These are phyloP conservation scores for Catagonus wagneri DNA, from an alignment of 2,113 vertebrate genomes.

Conservation along the genomic window DNA sequence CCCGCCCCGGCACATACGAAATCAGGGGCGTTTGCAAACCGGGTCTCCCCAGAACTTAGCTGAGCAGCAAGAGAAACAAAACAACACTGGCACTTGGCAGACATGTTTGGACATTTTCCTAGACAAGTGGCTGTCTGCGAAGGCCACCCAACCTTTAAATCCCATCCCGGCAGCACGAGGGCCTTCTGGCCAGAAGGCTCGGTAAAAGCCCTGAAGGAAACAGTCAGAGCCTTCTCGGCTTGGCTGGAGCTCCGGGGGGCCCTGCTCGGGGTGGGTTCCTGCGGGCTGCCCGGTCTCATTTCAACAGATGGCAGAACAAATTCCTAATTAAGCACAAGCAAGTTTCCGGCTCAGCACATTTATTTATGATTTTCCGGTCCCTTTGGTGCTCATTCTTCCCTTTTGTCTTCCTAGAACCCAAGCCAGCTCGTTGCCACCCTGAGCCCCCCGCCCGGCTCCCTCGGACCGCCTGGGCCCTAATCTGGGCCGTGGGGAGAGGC, in stretches of 20 bases:
- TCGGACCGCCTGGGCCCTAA: background rate
- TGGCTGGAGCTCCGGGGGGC: background rate
- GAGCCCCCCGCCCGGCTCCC: background rate
- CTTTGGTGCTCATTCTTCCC: constrained; percentile 48
- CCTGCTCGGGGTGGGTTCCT: background rate
- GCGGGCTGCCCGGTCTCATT: background rate
- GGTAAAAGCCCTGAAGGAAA: background rate
- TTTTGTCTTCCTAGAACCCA: constrained; percentile 58
- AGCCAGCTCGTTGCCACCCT: background rate
- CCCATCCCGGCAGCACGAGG: background rate
- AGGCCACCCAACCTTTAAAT: background rate
- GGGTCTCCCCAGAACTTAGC: background rate
- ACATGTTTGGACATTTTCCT: background rate
- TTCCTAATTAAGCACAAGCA: constrained; percentile 66
- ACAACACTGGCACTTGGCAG: rapidly evolving
- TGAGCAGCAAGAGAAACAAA: background rate
- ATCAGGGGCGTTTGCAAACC: background rate
- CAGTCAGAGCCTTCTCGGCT: background rate
- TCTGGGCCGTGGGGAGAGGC: background rate
- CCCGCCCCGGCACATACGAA: too few relatives aligned
- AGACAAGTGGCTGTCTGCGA: background rate
- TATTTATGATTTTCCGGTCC: constrained; percentile 62
- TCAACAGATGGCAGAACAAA: constrained; percentile 78
- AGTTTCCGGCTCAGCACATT: constrained; percentile 67
- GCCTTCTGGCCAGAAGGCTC: background rate